phyloP scores from a whole-genome alignment of 2,797 vertebrate species.

The Lepilemur ruficaudatus region DNA sequence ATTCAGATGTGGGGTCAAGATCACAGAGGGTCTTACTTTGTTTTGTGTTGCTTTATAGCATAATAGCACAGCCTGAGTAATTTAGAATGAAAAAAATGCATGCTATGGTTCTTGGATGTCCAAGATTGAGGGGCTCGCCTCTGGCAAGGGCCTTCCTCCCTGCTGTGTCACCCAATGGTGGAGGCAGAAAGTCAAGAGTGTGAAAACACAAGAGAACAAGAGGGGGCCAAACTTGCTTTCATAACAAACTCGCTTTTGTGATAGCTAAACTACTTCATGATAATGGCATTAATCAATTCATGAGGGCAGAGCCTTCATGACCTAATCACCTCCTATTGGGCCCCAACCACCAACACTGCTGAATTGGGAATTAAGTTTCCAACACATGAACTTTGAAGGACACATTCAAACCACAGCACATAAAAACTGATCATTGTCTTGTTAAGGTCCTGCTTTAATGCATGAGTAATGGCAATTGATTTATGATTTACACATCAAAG shows the following conservation, averaged over 20 bases:
- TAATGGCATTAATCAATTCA: neutral
- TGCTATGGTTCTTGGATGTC: neutral
- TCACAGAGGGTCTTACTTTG: neutral
- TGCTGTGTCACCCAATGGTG: neutral
- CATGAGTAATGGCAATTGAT: neutral
- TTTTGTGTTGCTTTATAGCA: neutral
- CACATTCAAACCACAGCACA: neutral
- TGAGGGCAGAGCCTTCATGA: neutral
- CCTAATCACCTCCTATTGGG: neutral
- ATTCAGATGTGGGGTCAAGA: neutral
- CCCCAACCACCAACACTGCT: neutral
- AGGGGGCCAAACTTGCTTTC: neutral
- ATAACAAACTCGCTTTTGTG: neutral
- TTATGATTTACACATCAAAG: neutral
- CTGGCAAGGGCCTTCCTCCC: neutral
- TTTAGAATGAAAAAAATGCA: neutral
- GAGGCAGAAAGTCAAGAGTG: neutral
- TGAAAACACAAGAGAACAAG: neutral
- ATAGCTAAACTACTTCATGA: neutral
- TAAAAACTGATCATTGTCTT: neutral
- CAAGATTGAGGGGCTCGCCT: neutral
- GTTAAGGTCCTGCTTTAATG: neutral
- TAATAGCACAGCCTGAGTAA: neutral
- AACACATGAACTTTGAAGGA: neutral
- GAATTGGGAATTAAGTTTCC: neutral